Percentiles rank a stretch among this genome's conserved stretches.
phyloP scores from a whole-genome alignment of 64 coral and sea anemone genomes.

The Actinia equina region DNA sequence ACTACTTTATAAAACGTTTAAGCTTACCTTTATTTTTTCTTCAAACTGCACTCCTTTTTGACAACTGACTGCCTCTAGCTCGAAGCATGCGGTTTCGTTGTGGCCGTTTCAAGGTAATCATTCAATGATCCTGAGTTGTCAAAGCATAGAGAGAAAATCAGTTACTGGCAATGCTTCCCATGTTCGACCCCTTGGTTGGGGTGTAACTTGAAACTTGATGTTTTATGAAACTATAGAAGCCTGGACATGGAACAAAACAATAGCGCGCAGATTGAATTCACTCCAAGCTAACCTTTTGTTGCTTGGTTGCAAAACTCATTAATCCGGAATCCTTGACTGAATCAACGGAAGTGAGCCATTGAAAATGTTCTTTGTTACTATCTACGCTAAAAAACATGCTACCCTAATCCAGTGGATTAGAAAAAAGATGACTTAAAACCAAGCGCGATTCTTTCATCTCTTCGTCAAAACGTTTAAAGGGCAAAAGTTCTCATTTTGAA shows the following conservation, averaged over 20 bases:
- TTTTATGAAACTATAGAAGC: background rate
- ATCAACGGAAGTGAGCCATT: background rate
- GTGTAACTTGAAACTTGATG: background rate
- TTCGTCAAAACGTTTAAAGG: background rate
- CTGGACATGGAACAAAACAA: background rate
- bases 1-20: background rate
- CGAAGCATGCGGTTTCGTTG: background rate
- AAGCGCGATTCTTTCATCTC: background rate
- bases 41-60: background rate
- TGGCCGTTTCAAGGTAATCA: background rate
- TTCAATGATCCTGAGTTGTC: background rate
- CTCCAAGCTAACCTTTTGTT: background rate
- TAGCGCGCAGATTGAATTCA: background rate
- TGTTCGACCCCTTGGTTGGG: background rate
- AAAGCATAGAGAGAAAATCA: background rate
- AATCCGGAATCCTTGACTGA: background rate
- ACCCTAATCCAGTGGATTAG: background rate
- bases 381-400: background rate
- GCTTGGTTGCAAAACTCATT: background rate
- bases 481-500: background rate
- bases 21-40: background rate
- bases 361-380: background rate
- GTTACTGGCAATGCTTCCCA: conserved; percentile 4
- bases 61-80: background rate
- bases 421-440: background rate